Percentiles rank a stretch among this genome's conserved stretches.
These are phyloP conservation scores for Panonychus citri DNA, from an alignment of 1,140 invertebrate species.

Conservation along the genomic window DNA sequence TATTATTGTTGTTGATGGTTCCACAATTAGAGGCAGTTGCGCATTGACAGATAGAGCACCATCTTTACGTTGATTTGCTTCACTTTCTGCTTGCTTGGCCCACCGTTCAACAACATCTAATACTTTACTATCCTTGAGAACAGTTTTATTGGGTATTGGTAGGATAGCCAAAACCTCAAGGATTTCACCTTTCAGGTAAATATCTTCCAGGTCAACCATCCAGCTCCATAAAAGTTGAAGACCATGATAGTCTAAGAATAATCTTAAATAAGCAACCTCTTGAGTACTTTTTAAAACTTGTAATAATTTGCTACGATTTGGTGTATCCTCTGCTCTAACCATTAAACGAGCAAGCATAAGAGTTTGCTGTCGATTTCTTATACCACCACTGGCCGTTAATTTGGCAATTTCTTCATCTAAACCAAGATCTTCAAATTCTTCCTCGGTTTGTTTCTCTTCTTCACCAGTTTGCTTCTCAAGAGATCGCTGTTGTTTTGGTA, in stretches of 20 bases:
- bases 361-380: slow-evolving; percentile 68
- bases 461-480: slow-evolving; percentile 36
- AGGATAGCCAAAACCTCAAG: slow-evolving; percentile 32
- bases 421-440: too few relatives aligned
- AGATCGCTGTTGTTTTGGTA: slow-evolving; percentile 3
- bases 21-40: background rate
- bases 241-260: slow-evolving; percentile 87
- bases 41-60: background rate
- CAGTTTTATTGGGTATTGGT: slow-evolving; percentile 75
- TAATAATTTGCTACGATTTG: slow-evolving; percentile 38
- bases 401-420: slow-evolving; percentile 33
- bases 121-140: slow-evolving; percentile 73
- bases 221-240: slow-evolving; percentile 68
- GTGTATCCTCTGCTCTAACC: slow-evolving; percentile 59
- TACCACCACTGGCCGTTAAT: slow-evolving; percentile 36
- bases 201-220: slow-evolving; percentile 41
- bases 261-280: slow-evolving; percentile 29
- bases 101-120: slow-evolving; percentile 48
- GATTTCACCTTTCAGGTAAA: slow-evolving; percentile 14
- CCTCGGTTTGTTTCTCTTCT: slow-evolving; percentile 34
- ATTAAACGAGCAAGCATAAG: slow-evolving; percentile 64
- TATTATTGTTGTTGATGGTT: background rate
- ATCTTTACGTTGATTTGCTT: background rate
- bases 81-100: slow-evolving; percentile 22
- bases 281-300: slow-evolving; percentile 36